Percentiles rank a stretch among this genome's conserved stretches.
Evolutionary conservation across 2,888 invertebrate genomes (phyloP).

Genomic region (Pocota personata): DNA sequence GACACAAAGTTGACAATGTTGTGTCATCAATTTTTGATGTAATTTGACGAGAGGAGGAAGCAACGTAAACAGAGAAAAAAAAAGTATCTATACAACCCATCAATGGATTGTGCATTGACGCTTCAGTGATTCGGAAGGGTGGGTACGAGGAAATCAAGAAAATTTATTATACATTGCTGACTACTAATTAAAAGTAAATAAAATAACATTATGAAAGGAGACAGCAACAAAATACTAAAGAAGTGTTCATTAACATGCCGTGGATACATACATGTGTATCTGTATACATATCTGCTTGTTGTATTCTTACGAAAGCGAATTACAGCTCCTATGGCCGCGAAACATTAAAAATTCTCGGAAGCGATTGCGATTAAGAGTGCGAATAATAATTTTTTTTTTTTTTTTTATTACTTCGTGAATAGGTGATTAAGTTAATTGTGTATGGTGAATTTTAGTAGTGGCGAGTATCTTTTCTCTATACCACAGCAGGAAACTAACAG

Average conservation of each 20-base stretch:
- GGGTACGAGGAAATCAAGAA: conserved; percentile 28
- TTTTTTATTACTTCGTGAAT: conserved; percentile 25
- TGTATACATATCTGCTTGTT: not conserved
- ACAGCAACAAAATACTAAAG: not conserved
- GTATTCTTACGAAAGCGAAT: not conserved
- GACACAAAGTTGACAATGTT: conserved; percentile 55
- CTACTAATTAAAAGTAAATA: conserved; percentile 72
- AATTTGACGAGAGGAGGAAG: conserved; percentile 19
- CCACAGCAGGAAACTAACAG: conserved; percentile 20
- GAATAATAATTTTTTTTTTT: conserved; percentile 52
- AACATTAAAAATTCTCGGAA: conserved; percentile 63
- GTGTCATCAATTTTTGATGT: conserved; percentile 66
- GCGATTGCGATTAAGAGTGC: conserved; percentile 54
- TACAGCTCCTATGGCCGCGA: not conserved
- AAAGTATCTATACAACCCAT: conserved; percentile 25
- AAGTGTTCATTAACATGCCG: conserved; percentile 40
- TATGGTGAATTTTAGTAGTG: not conserved
- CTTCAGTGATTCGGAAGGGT: not conserved
- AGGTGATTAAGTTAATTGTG: conserved; percentile 26
- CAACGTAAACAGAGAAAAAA: conserved; percentile 10
- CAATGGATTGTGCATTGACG: conserved; percentile 7
- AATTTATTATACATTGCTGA: conserved; percentile 62
- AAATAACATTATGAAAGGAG: conserved; percentile 8
- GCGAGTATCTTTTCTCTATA: not conserved
- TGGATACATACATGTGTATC: conserved; percentile 16